A percentile compares a stretch with the other conserved stretches of the same genome.
These are phyloP conservation scores for Ormyrus thymus DNA, from an alignment of 2,888 invertebrate species.

Conservation along the genomic window DNA sequence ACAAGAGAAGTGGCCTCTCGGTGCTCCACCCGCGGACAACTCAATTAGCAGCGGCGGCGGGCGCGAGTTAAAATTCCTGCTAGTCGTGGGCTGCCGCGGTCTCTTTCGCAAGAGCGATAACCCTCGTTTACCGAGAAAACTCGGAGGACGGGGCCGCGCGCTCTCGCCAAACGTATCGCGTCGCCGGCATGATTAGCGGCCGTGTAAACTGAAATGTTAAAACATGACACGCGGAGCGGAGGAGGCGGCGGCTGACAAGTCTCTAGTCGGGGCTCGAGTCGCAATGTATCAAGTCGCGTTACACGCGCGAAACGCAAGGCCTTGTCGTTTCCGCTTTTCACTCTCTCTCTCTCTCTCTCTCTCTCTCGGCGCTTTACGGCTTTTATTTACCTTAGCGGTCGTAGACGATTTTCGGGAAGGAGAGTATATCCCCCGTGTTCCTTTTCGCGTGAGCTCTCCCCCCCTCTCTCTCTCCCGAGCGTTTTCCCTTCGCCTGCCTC, in stretches of 20 bases:
- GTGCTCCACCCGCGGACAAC: conserved; percentile 15
- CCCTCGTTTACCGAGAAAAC: conserved; percentile 59
- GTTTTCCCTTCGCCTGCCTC: conserved; percentile 37
- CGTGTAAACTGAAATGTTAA: conserved; percentile 74
- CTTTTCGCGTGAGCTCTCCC: conserved; percentile 7
- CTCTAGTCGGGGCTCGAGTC: conserved; percentile 25
- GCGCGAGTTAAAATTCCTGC: conserved; percentile 51
- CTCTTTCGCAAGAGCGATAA: conserved; percentile 58
- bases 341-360: neutral
- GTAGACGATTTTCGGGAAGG: neutral
- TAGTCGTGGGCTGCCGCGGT: neutral
- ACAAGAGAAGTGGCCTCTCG: conserved; percentile 12
- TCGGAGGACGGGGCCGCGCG: conserved; percentile 54
- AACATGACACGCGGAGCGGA: conserved; percentile 62
- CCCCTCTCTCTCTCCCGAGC: neutral
- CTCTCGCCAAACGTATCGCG: conserved; percentile 57
- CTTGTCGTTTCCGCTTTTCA: conserved; percentile 51
- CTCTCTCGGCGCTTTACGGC: neutral
- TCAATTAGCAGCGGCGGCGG: conserved; percentile 45
- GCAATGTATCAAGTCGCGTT: conserved; percentile 52
- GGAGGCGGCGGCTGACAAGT: conserved; percentile 19
- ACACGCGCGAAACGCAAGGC: conserved; percentile 22
- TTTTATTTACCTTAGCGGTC: conserved; percentile 30
- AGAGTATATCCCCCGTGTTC: neutral
- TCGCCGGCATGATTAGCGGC: conserved; percentile 70